phyloP scores from a whole-genome alignment of 2,888 invertebrate genomes.

The Campoplex nolae region DNA sequence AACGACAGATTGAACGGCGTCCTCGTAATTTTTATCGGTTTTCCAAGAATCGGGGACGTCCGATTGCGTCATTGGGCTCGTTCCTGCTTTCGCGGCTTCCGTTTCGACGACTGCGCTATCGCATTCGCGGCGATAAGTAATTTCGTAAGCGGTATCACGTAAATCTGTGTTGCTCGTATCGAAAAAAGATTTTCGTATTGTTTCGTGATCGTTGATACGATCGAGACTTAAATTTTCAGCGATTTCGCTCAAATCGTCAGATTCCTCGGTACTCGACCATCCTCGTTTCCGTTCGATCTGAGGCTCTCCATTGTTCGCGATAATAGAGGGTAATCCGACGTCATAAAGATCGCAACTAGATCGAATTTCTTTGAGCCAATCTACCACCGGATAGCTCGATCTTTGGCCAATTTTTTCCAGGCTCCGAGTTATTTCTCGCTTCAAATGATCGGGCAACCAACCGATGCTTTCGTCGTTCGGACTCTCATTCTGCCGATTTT shows the following conservation, averaged over 20 bases:
- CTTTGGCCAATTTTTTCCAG: constrained; percentile 56
- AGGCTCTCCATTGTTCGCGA: background rate
- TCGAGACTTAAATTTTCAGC: constrained; percentile 30
- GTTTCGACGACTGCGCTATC: constrained; percentile 1
- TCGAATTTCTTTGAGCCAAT: constrained; percentile 71
- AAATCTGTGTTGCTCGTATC: constrained; percentile 5
- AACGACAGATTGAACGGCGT: background rate
- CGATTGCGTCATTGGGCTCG: constrained; percentile 7
- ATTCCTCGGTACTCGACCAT: constrained; percentile 39
- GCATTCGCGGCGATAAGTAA: background rate
- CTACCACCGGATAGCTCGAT: constrained; percentile 64
- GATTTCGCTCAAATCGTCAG: constrained; percentile 33
- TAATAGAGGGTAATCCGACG: constrained; percentile 32
- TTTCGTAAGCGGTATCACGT: background rate
- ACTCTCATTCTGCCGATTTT: constrained; percentile 47
- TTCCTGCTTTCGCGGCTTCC: background rate
- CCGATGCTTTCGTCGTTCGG: constrained; percentile 45
- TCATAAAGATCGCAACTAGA: constrained; percentile 70
- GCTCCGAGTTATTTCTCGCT: constrained; percentile 56
- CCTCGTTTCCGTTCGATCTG: background rate
- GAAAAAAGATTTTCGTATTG: background rate
- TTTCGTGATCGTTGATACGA: background rate
- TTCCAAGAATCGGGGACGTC: constrained; percentile 3
- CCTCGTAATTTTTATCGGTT: constrained; percentile 4
- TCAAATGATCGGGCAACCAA: constrained; percentile 70